Percentiles rank a stretch among this genome's conserved stretches.
phyloP scores from a whole-genome alignment of 2,113 vertebrate species.

The Notarius quadriscutis region DNA sequence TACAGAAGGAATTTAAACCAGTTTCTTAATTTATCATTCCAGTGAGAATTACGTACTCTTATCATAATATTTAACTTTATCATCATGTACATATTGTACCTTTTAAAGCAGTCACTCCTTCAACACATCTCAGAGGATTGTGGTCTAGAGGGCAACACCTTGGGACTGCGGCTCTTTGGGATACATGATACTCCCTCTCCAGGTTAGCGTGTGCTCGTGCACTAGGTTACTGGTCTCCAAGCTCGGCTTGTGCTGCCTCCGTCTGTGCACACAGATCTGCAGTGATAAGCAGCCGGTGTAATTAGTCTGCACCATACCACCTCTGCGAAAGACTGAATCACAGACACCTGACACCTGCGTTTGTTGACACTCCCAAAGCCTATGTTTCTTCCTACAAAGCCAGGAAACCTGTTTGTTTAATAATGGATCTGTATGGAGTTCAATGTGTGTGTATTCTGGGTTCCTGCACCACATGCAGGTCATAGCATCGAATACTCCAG shows the following conservation, averaged over 20 bases:
- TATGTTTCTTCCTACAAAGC: conserved; percentile 24
- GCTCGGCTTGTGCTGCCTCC: not conserved
- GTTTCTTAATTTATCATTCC: not conserved
- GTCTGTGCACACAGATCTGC: not conserved
- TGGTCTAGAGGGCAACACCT: not conserved
- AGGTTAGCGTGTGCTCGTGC: conserved; percentile 1
- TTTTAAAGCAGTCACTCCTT: not conserved
- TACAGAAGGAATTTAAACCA: not conserved
- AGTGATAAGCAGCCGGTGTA: conserved; percentile 18
- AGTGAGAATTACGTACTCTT: not conserved
- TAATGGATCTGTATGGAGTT: not conserved
- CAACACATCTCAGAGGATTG: not conserved
- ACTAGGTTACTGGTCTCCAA: conserved; percentile 51
- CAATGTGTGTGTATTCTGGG: not conserved
- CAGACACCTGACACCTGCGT: conserved; percentile 39
- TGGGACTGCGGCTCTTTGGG: conserved; percentile 1
- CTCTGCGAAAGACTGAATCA: not conserved
- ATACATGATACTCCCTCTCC: not conserved
- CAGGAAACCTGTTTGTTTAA: conserved; percentile 24
- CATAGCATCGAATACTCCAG: not conserved
- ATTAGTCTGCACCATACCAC: not conserved
- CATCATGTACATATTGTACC: not conserved
- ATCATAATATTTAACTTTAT: not conserved
- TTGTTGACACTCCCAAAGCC: conserved; percentile 27
- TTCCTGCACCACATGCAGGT: not conserved